Evolutionary conservation across 1,140 invertebrate species (phyloP).

Genomic region (Pseudomyrmex sp.): DNA sequence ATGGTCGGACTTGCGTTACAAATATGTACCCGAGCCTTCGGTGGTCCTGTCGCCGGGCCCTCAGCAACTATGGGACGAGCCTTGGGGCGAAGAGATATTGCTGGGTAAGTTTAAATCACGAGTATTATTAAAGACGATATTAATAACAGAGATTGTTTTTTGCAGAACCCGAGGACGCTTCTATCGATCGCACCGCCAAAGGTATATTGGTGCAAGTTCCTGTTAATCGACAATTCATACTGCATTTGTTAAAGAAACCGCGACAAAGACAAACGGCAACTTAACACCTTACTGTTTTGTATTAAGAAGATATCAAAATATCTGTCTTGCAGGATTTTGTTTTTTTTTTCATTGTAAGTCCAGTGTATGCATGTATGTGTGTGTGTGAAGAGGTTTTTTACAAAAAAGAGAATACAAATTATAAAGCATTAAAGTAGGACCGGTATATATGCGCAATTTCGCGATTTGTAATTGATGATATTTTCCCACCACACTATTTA

Average conservation of each 20-base stretch:
- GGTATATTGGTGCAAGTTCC: conserved; percentile 50
- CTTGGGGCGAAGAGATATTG: neutral
- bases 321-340: too few relatives aligned
- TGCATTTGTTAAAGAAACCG: conserved; percentile 27
- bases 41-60: conserved; percentile 6
- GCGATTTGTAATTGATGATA: too few relatives aligned
- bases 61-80: neutral
- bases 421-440: too few relatives aligned
- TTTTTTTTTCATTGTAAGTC: too few relatives aligned
- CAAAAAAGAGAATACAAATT: too few relatives aligned
- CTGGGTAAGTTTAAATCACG: conserved; percentile 23
- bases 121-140: neutral
- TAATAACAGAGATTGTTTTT: conserved; percentile 8
- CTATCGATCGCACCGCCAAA: conserved; percentile 6
- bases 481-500: too few relatives aligned
- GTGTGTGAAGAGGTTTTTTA: too few relatives aligned
- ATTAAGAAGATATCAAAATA: too few relatives aligned
- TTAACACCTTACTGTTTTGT: too few relatives aligned
- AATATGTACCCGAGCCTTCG: conserved; percentile 17
- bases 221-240: conserved; percentile 23
- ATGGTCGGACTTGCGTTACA: conserved; percentile 45
- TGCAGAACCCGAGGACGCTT: conserved; percentile 24
- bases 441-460: too few relatives aligned
- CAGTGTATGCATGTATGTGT: too few relatives aligned
- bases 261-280: neutral